Conservation (phyloP, 2,888 invertebrate species). For the Dromius quadrimaculatus region DNA sequence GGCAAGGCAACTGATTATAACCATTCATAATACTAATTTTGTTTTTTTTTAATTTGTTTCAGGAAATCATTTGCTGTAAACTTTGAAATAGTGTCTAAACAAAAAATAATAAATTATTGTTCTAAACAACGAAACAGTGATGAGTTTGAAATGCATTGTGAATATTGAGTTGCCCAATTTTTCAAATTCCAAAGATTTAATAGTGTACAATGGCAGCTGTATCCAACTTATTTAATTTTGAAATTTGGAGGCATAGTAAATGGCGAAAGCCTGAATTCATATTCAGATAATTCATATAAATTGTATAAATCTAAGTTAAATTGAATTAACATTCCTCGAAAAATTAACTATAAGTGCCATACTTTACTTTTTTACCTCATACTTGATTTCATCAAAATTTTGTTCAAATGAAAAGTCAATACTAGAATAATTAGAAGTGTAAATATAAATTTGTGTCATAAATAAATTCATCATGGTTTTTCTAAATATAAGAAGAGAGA, state of each 20-base stretch:
- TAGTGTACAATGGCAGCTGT: slow-evolving; percentile 42
- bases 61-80: slow-evolving; percentile 12
- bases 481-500: slow-evolving; percentile 27
- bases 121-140: slow-evolving; percentile 33
- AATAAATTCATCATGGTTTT: slow-evolving; percentile 17
- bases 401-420: slow-evolving; percentile 43
- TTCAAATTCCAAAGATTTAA: slow-evolving; percentile 11
- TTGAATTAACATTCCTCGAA: slow-evolving; percentile 44
- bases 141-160: slow-evolving; percentile 46
- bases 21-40: too few relatives aligned
- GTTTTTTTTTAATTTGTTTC: slow-evolving; percentile 11
- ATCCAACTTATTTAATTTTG: slow-evolving; percentile 65
- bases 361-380: slow-evolving; percentile 53
- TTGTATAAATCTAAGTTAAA: slow-evolving; percentile 11
- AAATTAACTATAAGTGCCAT: slow-evolving; percentile 55
- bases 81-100: neutral
- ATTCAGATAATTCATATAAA: slow-evolving; percentile 59
- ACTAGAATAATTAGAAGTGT: slow-evolving; percentile 35
- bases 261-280: slow-evolving; percentile 73
- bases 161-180: slow-evolving; percentile 45
- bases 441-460: slow-evolving; percentile 42
- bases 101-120: neutral
- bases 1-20: too few relatives aligned
- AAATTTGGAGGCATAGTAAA: slow-evolving; percentile 86
- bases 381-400: slow-evolving; percentile 43